phyloP scores from a whole-genome alignment of 1,140 invertebrate species.

The Condylostylus longicornis region DNA sequence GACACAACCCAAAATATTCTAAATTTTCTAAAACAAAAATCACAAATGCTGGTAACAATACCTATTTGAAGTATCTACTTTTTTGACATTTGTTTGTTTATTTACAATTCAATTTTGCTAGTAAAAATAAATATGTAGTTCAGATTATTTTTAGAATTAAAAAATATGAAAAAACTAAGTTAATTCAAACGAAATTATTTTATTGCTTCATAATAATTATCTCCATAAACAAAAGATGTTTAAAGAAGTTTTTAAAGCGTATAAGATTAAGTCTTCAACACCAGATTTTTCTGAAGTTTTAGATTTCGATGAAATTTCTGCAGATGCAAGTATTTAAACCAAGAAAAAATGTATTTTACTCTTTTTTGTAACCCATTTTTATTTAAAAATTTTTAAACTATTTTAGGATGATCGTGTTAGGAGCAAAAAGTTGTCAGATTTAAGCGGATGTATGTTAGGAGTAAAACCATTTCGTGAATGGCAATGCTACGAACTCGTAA shows the following conservation, averaged over 20 bases:
- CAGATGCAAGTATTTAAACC: conserved; percentile 12
- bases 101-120: too few species aligned
- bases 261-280: conserved; percentile 36
- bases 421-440: conserved; percentile 4
- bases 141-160: too few species aligned
- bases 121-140: too few species aligned
- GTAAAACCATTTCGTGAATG: conserved; percentile 38
- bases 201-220: too few species aligned
- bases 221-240: too few species aligned
- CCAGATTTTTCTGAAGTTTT: conserved; percentile 37
- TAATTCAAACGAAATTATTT: too few species aligned
- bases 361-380: neutral
- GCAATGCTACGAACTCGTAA: conserved; percentile 39
- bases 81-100: too few species aligned
- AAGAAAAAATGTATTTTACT: conserved; percentile 3
- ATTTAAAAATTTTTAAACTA: neutral
- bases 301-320: conserved; percentile 27
- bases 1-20: too few species aligned
- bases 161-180: too few species aligned
- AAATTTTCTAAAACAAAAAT: too few species aligned
- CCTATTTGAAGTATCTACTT: too few species aligned
- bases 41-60: too few species aligned
- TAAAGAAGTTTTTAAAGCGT: conserved; percentile 42
- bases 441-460: conserved; percentile 5
- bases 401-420: neutral